These are phyloP conservation scores for Dusona sp. DNA, from an alignment of 2,888 invertebrate species.

Conservation along the genomic window DNA sequence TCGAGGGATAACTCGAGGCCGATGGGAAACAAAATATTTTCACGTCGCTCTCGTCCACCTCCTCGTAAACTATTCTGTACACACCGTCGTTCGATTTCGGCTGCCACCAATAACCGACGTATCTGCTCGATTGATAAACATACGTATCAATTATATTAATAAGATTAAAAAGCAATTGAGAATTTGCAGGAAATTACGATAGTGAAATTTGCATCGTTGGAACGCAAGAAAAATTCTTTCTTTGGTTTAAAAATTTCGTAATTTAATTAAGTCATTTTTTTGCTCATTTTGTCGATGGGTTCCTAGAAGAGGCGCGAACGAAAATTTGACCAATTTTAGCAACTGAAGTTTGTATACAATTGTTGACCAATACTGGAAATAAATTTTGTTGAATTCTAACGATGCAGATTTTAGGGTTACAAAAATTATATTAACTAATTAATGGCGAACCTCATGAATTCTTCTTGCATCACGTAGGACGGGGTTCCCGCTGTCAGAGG, in stretches of 20 bases:
- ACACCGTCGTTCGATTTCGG: slow-evolving; percentile 90
- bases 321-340: neutral
- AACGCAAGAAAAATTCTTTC: neutral
- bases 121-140: slow-evolving; percentile 82
- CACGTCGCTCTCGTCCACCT: slow-evolving; percentile 95
- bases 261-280: neutral
- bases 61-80: slow-evolving; percentile 94
- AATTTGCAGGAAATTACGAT: neutral
- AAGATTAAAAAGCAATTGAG: neutral
- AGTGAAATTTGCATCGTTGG: neutral
- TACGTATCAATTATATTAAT: slow-evolving; percentile 6
- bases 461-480: slow-evolving; percentile 99
- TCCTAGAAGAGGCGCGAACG: neutral
- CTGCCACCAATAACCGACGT: slow-evolving; percentile 99
- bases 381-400: neutral
- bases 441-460: slow-evolving; percentile 87
- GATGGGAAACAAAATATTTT: slow-evolving; percentile 96
- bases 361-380: neutral
- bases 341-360: neutral
- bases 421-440: neutral
- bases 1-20: slow-evolving; percentile 84
- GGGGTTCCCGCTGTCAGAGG: slow-evolving; percentile 97
- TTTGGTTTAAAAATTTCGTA: neutral
- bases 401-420: neutral
- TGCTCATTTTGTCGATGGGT: neutral